Evolutionary conservation across 2,113 vertebrate species (phyloP), one percentile per base, ranked within the genome.

Genomic region (Gadus chalcogrammus): DNA sequence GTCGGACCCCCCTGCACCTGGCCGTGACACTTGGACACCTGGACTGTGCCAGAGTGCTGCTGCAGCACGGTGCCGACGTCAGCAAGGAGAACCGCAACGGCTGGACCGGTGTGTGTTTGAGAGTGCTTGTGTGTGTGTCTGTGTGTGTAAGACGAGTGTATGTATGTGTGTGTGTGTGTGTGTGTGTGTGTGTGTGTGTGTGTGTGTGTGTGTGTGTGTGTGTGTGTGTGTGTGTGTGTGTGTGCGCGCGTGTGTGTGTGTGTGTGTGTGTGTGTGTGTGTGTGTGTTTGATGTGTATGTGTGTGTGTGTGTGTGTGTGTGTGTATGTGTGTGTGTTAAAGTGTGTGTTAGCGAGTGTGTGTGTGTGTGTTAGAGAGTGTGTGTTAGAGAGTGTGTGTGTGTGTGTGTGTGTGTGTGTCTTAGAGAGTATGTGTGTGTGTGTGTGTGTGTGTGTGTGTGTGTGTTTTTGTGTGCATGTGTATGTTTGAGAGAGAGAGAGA

Each of bases 51-150:
- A 89, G 91, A 35, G 92, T 97, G 73, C 92, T 99, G 79, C 90
- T 99, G 76, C 93, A 94, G 22, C 93, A 95, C 20, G 97, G 96
- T 0, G 96, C 97, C 0, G 95, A 99, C 0, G 95, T 98, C 74
- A 93, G 94, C 92, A 97, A 95, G 84, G 95, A 98, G 87, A 99
- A 99, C 86, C 92, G 93, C 87, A 98, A 93, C 0, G 96, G 96
- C 69, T 99, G 97, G 97, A 99, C 96, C 42, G 97, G 97, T 99
- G 85, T 79, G 92, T 80, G 42, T 20, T 65, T 48, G 18, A 4
- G 16, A 38, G 42, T 24, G 53, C 35, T n/a, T 38, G 4, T 58
- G 56, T 28, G n/a, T 60, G 42, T 63, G n/a, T 60, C 17, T 67
- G 11, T 65, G 31, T 65, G 55, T 12, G 24, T 24, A 24, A 24